These are phyloP conservation scores for Isurus oxyrinchus DNA, from an alignment of 2,113 vertebrate genomes.

Conservation along the genomic window DNA sequence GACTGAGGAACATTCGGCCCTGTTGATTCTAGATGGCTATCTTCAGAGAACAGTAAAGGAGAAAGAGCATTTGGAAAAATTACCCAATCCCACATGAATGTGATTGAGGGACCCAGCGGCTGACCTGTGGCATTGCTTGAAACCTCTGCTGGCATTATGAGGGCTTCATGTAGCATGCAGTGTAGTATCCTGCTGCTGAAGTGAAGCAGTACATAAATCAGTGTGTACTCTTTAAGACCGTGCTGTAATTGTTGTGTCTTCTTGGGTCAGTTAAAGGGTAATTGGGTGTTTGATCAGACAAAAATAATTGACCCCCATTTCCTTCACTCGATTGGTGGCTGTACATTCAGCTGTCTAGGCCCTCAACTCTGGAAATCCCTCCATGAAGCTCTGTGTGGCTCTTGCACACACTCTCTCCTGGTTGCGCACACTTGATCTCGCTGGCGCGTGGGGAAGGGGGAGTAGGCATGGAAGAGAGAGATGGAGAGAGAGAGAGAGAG, in stretches of 20 bases:
- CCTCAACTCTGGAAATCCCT: neutral
- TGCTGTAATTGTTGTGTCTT: neutral
- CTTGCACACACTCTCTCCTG: too few species aligned
- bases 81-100: neutral
- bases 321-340: neutral
- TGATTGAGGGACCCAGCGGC: neutral
- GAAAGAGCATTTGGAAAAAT: neutral
- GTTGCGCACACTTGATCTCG: too few species aligned
- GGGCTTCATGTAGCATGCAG: neutral
- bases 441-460: too few species aligned
- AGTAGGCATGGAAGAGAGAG: too few species aligned
- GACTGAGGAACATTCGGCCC: neutral
- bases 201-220: neutral
- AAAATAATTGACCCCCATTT: neutral
- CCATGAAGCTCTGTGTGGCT: neutral
- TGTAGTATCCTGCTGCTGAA: neutral
- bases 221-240: neutral
- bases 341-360: neutral
- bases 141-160: neutral
- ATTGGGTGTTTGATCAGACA: neutral
- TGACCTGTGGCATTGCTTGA: neutral
- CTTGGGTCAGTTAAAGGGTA: neutral
- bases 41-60: neutral
- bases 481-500: too few species aligned
- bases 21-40: neutral